Base-by-base conservation (phyloP, 1,140 invertebrate species). In the Drosophila gunungcola region DNA sequence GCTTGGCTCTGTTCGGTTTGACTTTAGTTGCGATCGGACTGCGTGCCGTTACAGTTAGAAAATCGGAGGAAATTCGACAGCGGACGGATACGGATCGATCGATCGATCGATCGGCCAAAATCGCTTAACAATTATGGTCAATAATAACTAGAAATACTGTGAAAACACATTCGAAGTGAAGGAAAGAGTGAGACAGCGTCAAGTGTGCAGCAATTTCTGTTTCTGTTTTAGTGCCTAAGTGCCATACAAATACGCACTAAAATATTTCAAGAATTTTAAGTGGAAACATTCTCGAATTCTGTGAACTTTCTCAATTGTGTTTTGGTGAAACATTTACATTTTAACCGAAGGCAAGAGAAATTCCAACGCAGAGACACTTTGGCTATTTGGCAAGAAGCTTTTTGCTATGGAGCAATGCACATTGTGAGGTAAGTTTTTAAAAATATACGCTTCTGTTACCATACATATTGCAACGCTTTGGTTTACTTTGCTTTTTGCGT, bases 251-350 rank as follows among this genome's bases (percentile, higher is more conserved):
- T 55, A 64, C 43, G 76, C 49, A 70, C 51, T 70, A 48, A 53
- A 70, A 38, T 67, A 86, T 78, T 78, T 78, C 56, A 67, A 51
- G 82, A 88, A 85, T 85, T 78, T 88, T 78, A 85, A 85, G 82
- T 85, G 82, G 69, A 82, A 73, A 58, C 58, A 74, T 73, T 73
- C 73, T 57, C 70, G 54, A 63, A 69, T 51, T 72, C 54, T 57
- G 46, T 81, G 72, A 68, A 68, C 64, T 81, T 64, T 56, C 55
- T 48, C 65, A 81, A 81, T 73, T 70, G 67, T 70, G 67, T 55
- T 74, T 63, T 75, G 72, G 61, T 75, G 72, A 56, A 74, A 60
- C 43, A 61, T 73, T 76, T 72, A 73, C 54, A 61, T 58, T 34
- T 58, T 54, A 45, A 38, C n/a, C 57, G 54, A 72, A 41, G 41